These are phyloP conservation scores for Streblospio benedicti DNA, from an alignment of 1,140 invertebrate genomes.

Conservation along the genomic window DNA sequence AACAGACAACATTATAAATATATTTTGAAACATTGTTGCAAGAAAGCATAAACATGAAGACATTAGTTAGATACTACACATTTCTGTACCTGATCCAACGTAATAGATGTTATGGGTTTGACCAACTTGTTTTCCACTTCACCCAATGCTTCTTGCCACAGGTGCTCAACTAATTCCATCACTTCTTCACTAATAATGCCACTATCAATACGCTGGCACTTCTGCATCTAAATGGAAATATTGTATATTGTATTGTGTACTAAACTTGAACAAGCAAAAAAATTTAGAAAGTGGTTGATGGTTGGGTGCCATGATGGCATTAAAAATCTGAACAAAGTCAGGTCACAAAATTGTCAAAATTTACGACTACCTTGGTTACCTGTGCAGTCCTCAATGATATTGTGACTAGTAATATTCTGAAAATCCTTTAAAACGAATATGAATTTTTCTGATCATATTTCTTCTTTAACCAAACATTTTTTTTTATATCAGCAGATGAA, in stretches of 20 bases:
- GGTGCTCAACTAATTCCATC: constrained; percentile 29
- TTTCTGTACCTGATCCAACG: constrained; percentile 22
- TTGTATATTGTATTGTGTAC: too few species aligned
- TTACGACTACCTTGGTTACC: background rate
- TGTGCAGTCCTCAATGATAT: too few species aligned
- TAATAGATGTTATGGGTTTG: constrained; percentile 23
- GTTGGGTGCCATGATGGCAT: background rate
- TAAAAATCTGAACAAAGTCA: background rate
- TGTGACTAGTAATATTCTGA: too few species aligned
- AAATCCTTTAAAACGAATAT: too few species aligned
- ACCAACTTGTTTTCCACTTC: constrained; percentile 31
- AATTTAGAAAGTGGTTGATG: background rate
- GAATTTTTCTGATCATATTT: too few species aligned
- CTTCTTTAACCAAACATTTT: too few species aligned
- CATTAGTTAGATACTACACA: background rate
- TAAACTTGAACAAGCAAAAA: background rate
- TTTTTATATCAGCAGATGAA: too few species aligned
- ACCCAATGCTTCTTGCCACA: constrained; percentile 39
- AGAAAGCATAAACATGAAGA: background rate
- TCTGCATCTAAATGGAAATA: background rate
- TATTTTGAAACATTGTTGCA: too few species aligned
- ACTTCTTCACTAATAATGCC: background rate
- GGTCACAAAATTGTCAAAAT: background rate
- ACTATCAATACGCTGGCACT: background rate
- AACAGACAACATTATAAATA: background rate